Evolutionary conservation across 2,797 vertebrate species (phyloP), one percentile per base, ranked within the genome.

Genomic region (Artibeus jamaicensis): DNA sequence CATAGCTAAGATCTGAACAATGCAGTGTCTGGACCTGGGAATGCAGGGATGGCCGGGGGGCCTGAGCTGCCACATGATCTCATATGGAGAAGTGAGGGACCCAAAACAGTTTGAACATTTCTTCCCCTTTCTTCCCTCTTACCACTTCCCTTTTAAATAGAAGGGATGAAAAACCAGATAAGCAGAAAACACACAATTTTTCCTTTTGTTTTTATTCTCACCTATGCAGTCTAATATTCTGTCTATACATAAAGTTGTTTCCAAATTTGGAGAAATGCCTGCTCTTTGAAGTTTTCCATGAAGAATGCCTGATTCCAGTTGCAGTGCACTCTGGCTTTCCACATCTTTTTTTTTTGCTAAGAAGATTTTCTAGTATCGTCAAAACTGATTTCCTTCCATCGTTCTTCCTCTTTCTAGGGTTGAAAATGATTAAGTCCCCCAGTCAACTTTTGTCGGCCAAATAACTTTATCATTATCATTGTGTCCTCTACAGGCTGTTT

Each of bases 391-490:
- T 79, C 8, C 12, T 96, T 32, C 46, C 15, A 34, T 39, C 55
- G 57, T 37, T 83, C 6, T 34, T 91, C n/a, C 18, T 83, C n/a
- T 87, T 77, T 88, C 83, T 77, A 79, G 37, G 19, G 46, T 90
- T 92, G 42, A 84, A 96, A 79, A 83, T 85, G 29, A 22, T 88
- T 88, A 78, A 59, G 22, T 84, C 19, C 44, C 42, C 91, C 87
- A 83, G 57, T 84, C 48, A 91, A 77, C 2, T 89, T 92, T 81
- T 82, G 67, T 86, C 82, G 39, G 39, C 29, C 77, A 96, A 62
- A 89, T 57, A 84, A 24, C 48, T 94, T 93, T 77, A 92, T 89
- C 79, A 74, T 79, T 93, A 85, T 77, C 65, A 78, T 76, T 93
- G 50, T 97, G 70, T 90, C 73, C 71, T 94, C 39, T 71, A 83